Evolutionary conservation across 2,888 invertebrate species (phyloP).

Genomic region (Pantelozetes paolii): DNA sequence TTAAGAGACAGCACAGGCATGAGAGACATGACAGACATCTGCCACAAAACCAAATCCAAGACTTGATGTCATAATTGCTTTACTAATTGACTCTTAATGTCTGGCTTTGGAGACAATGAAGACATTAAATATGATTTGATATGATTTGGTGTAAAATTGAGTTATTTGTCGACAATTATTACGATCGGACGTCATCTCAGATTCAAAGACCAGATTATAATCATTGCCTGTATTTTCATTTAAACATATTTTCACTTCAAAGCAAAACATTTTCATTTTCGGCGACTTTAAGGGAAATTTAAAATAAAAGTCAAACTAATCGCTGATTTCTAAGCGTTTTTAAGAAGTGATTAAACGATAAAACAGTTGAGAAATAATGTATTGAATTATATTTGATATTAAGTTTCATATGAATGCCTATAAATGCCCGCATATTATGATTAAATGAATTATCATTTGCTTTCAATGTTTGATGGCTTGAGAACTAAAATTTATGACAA

Average conservation of each 20-base stretch:
- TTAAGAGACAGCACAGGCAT: too few species aligned
- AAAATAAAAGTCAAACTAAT: neutral
- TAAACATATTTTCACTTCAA: neutral
- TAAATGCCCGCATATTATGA: slow-evolving; percentile 31
- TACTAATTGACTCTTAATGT: neutral
- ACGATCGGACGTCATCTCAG: neutral
- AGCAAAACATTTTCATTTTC: neutral
- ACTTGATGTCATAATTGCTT: slow-evolving; percentile 3
- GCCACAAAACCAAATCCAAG: neutral
- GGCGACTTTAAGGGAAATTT: neutral
- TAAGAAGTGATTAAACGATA: slow-evolving; percentile 2
- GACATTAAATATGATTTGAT: slow-evolving; percentile 28
- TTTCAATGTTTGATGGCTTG: slow-evolving; percentile 20
- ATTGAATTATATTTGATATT: slow-evolving; percentile 11
- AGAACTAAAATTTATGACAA: slow-evolving; percentile 15
- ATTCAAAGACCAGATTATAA: slow-evolving; percentile 26
- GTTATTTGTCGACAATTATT: slow-evolving; percentile 33
- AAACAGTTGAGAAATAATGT: slow-evolving; percentile 11
- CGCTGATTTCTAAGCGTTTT: neutral
- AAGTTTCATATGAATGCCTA: slow-evolving; percentile 28
- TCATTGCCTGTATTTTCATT: slow-evolving; percentile 21
- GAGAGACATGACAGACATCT: too few species aligned
- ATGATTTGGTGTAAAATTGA: slow-evolving; percentile 29
- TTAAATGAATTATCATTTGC: neutral
- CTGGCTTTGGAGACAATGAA: slow-evolving; percentile 23